Percentiles rank a stretch among this genome's conserved stretches.
Conservation (phyloP, 2,888 invertebrate genomes). For the Incurvaria masculella region DNA sequence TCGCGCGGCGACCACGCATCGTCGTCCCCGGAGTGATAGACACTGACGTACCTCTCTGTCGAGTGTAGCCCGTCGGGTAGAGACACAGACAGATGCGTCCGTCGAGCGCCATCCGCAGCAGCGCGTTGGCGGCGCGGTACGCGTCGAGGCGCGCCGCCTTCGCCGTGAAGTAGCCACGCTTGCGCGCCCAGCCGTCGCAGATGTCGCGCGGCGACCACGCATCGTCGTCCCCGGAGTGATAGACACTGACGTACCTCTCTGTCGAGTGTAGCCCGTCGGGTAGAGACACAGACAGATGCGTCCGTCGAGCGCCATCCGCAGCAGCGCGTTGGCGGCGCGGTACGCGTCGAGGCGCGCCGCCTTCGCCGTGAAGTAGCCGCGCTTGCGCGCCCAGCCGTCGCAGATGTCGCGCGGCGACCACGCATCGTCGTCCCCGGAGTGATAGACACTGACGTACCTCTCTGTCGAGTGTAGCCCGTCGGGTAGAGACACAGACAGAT, state of each 20-base stretch:
- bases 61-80: conserved; percentile 65
- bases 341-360: conserved; percentile 83
- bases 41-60: conserved; percentile 62
- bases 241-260: too few relatives aligned
- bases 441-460: too few relatives aligned
- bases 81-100: conserved; percentile 81
- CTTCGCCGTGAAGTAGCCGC: conserved; percentile 81
- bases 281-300: conserved; percentile 75
- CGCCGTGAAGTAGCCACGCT: conserved; percentile 80
- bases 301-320: conserved; percentile 86
- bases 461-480: conserved; percentile 56
- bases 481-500: conserved; percentile 78
- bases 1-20: conserved; percentile 84
- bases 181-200: conserved; percentile 91
- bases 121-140: conserved; percentile 84
- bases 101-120: conserved; percentile 83
- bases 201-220: conserved; percentile 87
- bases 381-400: conserved; percentile 89
- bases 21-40: conserved; percentile 74
- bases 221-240: conserved; percentile 72
- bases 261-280: conserved; percentile 62
- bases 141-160: conserved; percentile 83
- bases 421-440: conserved; percentile 68
- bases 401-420: conserved; percentile 92
- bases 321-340: conserved; percentile 83